Evolutionary conservation across 2,113 vertebrate genomes (phyloP), one percentile per base, ranked within the genome.

Genomic region (Mormyrus iriodes): DNA sequence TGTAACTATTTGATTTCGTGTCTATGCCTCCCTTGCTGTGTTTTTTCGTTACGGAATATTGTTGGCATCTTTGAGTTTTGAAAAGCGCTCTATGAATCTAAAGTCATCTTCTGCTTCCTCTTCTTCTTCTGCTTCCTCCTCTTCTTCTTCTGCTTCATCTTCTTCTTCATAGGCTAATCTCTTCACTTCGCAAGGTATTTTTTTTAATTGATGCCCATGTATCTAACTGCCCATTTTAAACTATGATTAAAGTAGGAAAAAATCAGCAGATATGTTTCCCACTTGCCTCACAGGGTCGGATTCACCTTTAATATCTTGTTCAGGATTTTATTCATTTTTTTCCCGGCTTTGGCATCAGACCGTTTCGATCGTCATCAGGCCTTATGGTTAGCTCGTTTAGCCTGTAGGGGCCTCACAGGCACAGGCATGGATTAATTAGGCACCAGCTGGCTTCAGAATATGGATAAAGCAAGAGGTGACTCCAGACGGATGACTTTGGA

Each of bases 111-210:
- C 46, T 48, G 24, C 58, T 65, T 65, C n/a, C n/a, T 65, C 24
- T 1, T 10, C 24, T 65, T 65, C 21, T 58, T 58, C 2, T 27
- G 27, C 55, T 24, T 58, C n/a, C n/a, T n/a, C n/a, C n/a, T n/a
- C n/a, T n/a, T n/a, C n/a, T n/a, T n/a, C n/a, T n/a, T n/a, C n/a
- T n/a, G n/a, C n/a, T n/a, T n/a, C n/a, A n/a, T n/a, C n/a, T n/a
- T n/a, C n/a, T n/a, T n/a, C n/a, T n/a, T n/a, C n/a, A n/a, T 95
- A 93, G 94, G 95, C 92, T 96, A 94, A 95, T 96, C 95, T 96
- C 93, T 94, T 93, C 94, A 94, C 94, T 94, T 94, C 95, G 94
- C 88, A 92, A 94, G 95, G 95, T 95, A 51, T 90, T 94, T 95
- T 94, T 55, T 58, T 84, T 42, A 51, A 91, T 91, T 93, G 8